Evolutionary conservation across 2,888 invertebrate genomes (phyloP).

Genomic region (Ryuthela nishihirai): DNA sequence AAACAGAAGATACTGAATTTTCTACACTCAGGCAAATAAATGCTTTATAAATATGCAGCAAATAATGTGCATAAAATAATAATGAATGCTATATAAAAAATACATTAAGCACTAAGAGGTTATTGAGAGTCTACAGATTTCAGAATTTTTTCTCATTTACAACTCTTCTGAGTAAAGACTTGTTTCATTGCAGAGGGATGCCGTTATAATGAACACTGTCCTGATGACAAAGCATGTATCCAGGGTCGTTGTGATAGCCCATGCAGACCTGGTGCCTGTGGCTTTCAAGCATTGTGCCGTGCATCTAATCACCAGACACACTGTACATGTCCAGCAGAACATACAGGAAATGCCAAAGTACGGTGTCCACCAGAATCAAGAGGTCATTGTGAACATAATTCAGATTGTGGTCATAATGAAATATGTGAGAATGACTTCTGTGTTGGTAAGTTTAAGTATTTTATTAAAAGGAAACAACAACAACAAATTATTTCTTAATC

Average conservation of each 20-base stretch:
- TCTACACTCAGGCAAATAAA: too few relatives aligned
- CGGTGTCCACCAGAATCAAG: slow-evolving; percentile 63
- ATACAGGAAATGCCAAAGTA: slow-evolving; percentile 69
- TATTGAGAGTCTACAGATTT: too few relatives aligned
- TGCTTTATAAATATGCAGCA: too few relatives aligned
- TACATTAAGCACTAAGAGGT: too few relatives aligned
- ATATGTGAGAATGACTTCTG: slow-evolving; percentile 41
- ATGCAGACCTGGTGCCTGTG: slow-evolving; percentile 69
- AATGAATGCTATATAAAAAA: too few relatives aligned
- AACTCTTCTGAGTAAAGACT: not conserved
- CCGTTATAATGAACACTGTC: slow-evolving; percentile 70
- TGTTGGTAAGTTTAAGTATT: slow-evolving; percentile 24
- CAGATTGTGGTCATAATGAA: slow-evolving; percentile 39
- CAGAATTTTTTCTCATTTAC: too few relatives aligned
- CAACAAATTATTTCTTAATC: not conserved
- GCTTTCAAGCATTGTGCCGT: slow-evolving; percentile 72
- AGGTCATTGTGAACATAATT: slow-evolving; percentile 39
- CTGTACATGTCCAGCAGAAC: slow-evolving; percentile 55
- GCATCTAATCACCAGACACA: slow-evolving; percentile 77
- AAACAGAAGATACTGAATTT: too few relatives aligned
- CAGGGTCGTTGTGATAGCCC: slow-evolving; percentile 72
- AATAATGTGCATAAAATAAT: too few relatives aligned
- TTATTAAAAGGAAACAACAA: not conserved
- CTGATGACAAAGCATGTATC: slow-evolving; percentile 48
- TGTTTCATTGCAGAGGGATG: slow-evolving; percentile 36